phyloP scores from a whole-genome alignment of 2,888 invertebrate species.

The Seira sanloemensis region DNA sequence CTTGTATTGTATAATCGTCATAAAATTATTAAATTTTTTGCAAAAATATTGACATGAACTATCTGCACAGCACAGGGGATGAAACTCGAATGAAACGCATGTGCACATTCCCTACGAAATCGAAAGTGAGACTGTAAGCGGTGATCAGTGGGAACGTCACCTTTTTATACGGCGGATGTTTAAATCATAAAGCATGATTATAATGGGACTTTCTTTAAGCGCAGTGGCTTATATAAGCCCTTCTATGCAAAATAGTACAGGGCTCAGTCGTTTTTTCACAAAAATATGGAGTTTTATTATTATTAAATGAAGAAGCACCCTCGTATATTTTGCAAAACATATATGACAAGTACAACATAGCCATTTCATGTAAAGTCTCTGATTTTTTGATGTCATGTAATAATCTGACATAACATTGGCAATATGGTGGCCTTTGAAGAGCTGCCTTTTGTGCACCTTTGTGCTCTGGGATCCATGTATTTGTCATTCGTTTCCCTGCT shows the following conservation, averaged over 20 bases:
- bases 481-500: not conserved
- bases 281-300: too few species aligned
- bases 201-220: constrained; percentile 58
- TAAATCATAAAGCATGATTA: constrained; percentile 60
- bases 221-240: not conserved
- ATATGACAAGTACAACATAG: not conserved
- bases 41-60: not conserved
- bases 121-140: constrained; percentile 70
- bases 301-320: not conserved
- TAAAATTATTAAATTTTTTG: not conserved
- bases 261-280: too few species aligned
- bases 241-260: not conserved
- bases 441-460: not conserved
- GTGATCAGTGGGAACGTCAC: constrained; percentile 68
- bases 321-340: too few species aligned
- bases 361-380: not conserved
- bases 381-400: not conserved
- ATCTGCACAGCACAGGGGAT: not conserved
- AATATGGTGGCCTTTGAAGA: not conserved
- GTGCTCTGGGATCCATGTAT: not conserved
- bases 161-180: constrained; percentile 73
- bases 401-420: not conserved
- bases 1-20: not conserved
- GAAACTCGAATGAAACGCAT: constrained; percentile 39
- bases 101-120: constrained; percentile 64